Percentiles rank a stretch among this genome's conserved stretches.
Evolutionary conservation across 37 sponge, comb jelly and placozoan species (phyloP).

Genomic region (Aplysina aerophoba): DNA sequence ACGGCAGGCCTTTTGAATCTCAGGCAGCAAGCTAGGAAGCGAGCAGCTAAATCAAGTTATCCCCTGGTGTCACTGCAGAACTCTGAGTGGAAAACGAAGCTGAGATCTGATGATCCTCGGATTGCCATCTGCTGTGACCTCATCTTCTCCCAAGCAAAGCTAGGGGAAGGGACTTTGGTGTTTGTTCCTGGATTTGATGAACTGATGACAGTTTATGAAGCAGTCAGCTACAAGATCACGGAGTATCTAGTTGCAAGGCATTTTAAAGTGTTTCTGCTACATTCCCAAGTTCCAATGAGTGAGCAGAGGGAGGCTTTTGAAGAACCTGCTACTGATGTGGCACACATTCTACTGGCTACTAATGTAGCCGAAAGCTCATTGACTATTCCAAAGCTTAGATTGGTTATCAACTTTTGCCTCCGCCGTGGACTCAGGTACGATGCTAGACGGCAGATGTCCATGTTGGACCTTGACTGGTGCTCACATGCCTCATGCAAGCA

Average conservation of each 20-base stretch:
- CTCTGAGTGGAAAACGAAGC: background rate
- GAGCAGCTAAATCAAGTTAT: too few species aligned
- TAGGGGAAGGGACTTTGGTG: slow-evolving; percentile 62
- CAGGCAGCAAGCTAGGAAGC: too few species aligned
- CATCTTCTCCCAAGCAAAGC: slow-evolving; percentile 48
- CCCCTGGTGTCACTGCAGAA: too few species aligned
- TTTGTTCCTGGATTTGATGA: slow-evolving; percentile 74
- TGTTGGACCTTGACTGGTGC: slow-evolving; percentile 65
- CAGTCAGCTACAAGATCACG: slow-evolving; percentile 2
- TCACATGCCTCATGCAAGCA: slow-evolving; percentile 74
- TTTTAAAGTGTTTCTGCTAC: slow-evolving; percentile 61
- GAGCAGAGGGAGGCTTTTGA: slow-evolving; percentile 63
- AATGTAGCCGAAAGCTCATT: slow-evolving; percentile 83
- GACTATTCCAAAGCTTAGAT: slow-evolving; percentile 65
- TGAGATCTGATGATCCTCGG: slow-evolving; percentile 2
- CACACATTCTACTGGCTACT: slow-evolving; percentile 72
- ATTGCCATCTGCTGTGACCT: slow-evolving; percentile 33
- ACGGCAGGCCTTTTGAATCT: too few species aligned
- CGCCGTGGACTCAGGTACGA: slow-evolving; percentile 46
- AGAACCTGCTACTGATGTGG: slow-evolving; percentile 41
- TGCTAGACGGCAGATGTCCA: slow-evolving; percentile 35
- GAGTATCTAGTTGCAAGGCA: background rate
- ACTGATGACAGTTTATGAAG: slow-evolving; percentile 51
- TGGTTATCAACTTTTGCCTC: slow-evolving; percentile 83
- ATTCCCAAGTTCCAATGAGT: slow-evolving; percentile 75